phyloP scores from a whole-genome alignment of 2,888 invertebrate genomes.

The Megastigmus dorsalis region DNA sequence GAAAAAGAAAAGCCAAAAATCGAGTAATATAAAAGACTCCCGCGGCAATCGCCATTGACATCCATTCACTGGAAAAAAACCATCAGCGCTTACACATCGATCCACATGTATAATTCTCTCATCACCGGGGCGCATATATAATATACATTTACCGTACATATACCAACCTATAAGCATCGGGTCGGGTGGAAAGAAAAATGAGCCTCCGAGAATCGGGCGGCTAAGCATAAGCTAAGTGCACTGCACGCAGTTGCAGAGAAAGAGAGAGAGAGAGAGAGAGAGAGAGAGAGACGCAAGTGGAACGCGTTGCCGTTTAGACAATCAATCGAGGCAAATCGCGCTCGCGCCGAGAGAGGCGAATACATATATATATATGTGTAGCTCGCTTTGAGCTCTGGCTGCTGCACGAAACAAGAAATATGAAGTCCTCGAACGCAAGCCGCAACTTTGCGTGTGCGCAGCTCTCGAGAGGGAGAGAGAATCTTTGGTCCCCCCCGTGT shows the following conservation, averaged over 20 bases:
- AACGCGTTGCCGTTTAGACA: slow-evolving; percentile 36
- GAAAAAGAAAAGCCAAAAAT: no score
- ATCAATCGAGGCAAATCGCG: slow-evolving; percentile 43
- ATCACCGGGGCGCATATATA: not conserved
- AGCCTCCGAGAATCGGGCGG: no score
- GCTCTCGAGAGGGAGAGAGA: not conserved
- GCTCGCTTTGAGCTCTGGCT: not conserved
- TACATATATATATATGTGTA: not conserved
- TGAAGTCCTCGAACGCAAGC: slow-evolving; percentile 9
- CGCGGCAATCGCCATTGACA: no score
- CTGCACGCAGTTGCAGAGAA: no score
- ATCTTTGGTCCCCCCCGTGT: not conserved
- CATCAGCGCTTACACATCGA: not conserved
- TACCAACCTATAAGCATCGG: no score
- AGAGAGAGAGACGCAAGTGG: slow-evolving; percentile 15
- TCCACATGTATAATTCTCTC: slow-evolving; percentile 5
- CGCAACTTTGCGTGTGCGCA: slow-evolving; percentile 33
- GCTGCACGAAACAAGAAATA: slow-evolving; percentile 38
- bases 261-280: not conserved
- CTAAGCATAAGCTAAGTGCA: no score
- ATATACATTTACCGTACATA: not conserved
- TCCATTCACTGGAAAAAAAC: not conserved
- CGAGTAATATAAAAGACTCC: no score
- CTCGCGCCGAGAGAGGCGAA: no score
- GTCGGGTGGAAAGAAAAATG: slow-evolving; percentile 25